Conservation (phyloP, 2,888 invertebrate genomes). For the Latheticus oryzae region DNA sequence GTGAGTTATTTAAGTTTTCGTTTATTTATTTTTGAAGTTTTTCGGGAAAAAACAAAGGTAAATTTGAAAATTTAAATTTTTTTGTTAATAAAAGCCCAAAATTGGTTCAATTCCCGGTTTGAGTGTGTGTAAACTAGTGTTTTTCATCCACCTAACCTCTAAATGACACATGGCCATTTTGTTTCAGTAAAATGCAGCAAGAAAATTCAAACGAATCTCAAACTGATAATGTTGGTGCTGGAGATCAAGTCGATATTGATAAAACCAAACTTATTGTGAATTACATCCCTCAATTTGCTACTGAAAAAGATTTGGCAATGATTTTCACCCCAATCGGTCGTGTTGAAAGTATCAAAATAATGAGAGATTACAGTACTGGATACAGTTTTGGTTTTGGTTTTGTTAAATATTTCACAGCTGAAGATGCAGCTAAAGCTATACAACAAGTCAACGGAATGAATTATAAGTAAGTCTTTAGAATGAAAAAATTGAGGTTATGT, state of each 20-base stretch:
- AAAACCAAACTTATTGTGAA: constrained; percentile 92
- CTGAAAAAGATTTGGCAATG: constrained; percentile 89
- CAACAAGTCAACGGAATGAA: constrained; percentile 82
- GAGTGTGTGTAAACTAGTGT: neutral
- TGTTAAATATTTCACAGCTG: constrained; percentile 88
- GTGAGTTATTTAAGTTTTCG: constrained; percentile 28
- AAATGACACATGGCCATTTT: constrained; percentile 24
- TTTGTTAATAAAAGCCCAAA: neutral
- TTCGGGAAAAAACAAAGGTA: constrained; percentile 32
- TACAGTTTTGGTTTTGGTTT: constrained; percentile 98
- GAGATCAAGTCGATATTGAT: constrained; percentile 58
- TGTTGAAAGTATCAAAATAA: constrained; percentile 90
- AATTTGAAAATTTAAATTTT: constrained; percentile 7
- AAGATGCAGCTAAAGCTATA: constrained; percentile 89
- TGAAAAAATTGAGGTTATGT: neutral
- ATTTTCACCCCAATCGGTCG: constrained; percentile 91
- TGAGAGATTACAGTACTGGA: constrained; percentile 90
- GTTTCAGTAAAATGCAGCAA: constrained; percentile 33
- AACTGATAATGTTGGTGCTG: constrained; percentile 54
- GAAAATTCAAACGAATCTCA: constrained; percentile 18
- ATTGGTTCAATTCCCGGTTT: constrained; percentile 6
- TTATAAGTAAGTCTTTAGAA: constrained; percentile 57
- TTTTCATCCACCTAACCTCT: constrained; percentile 20
- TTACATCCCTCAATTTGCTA: constrained; percentile 94
- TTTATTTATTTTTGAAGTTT: constrained; percentile 37